phyloP scores from a whole-genome alignment of 2,888 invertebrate species.

The Myathropa florea region DNA sequence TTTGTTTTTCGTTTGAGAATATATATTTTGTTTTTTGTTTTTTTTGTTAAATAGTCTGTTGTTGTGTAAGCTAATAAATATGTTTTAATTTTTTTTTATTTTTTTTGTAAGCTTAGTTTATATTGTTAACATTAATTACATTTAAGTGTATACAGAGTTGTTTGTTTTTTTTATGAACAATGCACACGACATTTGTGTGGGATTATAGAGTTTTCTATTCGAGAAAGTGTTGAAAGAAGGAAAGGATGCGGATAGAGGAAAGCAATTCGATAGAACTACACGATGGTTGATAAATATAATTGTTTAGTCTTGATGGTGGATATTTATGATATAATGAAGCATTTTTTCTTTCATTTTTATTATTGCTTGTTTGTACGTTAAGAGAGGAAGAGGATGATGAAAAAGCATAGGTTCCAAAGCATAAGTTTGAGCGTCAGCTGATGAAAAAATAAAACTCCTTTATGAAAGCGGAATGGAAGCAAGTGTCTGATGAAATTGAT shows the following conservation, averaged over 20 bases:
- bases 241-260: neutral
- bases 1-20: slow-evolving; percentile 38
- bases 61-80: slow-evolving; percentile 60
- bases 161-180: neutral
- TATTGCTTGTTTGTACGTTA: neutral
- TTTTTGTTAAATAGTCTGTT: slow-evolving; percentile 45
- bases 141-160: neutral
- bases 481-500: too few relatives aligned
- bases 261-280: slow-evolving; percentile 20
- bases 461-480: too few relatives aligned
- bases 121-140: slow-evolving; percentile 59
- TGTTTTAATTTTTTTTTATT: slow-evolving; percentile 11
- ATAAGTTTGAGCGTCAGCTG: too few relatives aligned
- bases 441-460: too few relatives aligned
- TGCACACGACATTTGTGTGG: neutral
- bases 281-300: slow-evolving; percentile 20
- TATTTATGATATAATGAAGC: neutral
- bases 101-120: slow-evolving; percentile 49
- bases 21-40: slow-evolving; percentile 10
- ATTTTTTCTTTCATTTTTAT: neutral
- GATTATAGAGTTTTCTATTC: slow-evolving; percentile 14
- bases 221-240: neutral
- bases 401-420: neutral
- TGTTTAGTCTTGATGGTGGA: neutral
- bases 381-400: neutral